Evolutionary conservation across 2,797 vertebrate genomes (phyloP).

Genomic region (Chanos chanos): DNA sequence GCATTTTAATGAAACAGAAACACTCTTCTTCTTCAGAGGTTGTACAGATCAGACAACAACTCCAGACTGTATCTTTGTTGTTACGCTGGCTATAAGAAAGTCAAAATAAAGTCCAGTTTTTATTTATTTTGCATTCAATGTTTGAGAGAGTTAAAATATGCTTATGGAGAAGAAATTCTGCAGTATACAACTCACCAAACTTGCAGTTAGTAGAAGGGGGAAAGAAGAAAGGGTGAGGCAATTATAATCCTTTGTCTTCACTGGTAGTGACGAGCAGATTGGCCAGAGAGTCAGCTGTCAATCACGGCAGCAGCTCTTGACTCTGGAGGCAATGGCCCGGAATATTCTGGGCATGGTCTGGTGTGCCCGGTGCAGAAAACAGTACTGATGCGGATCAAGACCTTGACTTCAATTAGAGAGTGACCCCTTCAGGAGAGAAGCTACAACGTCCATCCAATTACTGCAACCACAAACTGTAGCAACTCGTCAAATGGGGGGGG

Average conservation of each 20-base stretch:
- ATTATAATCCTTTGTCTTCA: constrained; percentile 50
- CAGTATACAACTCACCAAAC: constrained; percentile 16
- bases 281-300: constrained; percentile 57
- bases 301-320: constrained; percentile 38
- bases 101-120: no score
- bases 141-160: no score
- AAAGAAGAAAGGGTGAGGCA: constrained; percentile 34
- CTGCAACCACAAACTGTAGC: constrained; percentile 27
- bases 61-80: no score
- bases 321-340: constrained; percentile 34
- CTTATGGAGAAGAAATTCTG: no score
- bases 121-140: no score
- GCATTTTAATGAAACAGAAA: no score
- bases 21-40: no score
- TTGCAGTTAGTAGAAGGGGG: constrained; percentile 24
- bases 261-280: constrained; percentile 34
- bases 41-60: no score
- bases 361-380: constrained; percentile 1
- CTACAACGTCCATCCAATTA: constrained; percentile 58
- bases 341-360: constrained; percentile 39
- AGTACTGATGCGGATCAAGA: constrained; percentile 40
- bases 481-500: constrained; percentile 34
- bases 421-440: constrained; percentile 30
- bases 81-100: no score
- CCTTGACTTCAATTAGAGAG: constrained; percentile 57